Evolutionary conservation across 2,113 vertebrate genomes (phyloP), one percentile per base, ranked within the genome.

Genomic region (Penelope pileata): DNA sequence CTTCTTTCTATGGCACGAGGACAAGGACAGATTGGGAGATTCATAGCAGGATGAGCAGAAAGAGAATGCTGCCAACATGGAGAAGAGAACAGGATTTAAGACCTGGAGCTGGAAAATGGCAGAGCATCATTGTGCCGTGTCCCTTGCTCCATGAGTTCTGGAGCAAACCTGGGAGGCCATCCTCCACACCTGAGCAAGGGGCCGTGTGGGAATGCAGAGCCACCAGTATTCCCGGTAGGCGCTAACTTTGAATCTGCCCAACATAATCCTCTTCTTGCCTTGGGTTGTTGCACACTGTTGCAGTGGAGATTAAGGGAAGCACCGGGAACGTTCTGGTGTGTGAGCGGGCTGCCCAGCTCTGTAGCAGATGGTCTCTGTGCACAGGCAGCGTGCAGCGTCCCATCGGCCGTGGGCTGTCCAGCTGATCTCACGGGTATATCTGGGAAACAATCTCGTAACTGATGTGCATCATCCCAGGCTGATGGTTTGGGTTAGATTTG

Each of bases 191-290:
- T 3, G 11, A 36, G 5, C 7, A 7, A 48, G 50, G 64, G 4
- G 7, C 7, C n/a, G 6, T 0, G 4, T 5, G 24, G 38, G 36
- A n/a, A 18, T 3, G 26, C 48, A 38, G 27, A 72, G 36, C 27
- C 40, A 22, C 14, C 38, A 26, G 38, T 40, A 8, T 53, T 53
- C 45, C 45, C 48, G n/a, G n/a, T 47, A 50, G 38, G 16, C 36
- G 36, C 21, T 70, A 18, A 50, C 29, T 53, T 50, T 53, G 40
- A 36, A 53, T 72, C 17, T 51, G 48, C 48, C 34, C n/a, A n/a
- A n/a, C n/a, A n/a, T n/a, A n/a, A n/a, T 63, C 16, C 26, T 63
- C 12, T 29, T 29, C 60, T 63, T 42, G 38, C 60, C 26, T 40
- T 7, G 12, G 10, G 40, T 63, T 27, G 36, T 63, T 36, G 29